These are phyloP conservation scores for Megaleporinus macrocephalus DNA, from an alignment of 2,113 vertebrate species.

Conservation along the genomic window DNA sequence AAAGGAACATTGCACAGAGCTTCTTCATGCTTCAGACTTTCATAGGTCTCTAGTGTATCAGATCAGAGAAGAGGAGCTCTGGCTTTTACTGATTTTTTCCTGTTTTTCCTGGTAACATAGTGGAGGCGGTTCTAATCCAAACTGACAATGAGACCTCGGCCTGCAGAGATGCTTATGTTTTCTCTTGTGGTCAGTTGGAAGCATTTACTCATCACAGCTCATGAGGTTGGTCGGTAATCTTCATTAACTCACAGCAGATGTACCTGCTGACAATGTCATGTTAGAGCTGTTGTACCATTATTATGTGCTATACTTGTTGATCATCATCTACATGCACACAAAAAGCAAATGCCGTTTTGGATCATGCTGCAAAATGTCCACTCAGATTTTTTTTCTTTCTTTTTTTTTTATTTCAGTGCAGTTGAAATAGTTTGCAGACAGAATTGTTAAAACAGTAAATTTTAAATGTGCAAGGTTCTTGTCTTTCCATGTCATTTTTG, in stretches of 20 bases:
- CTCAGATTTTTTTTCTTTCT: not conserved
- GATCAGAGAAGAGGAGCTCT: not conserved
- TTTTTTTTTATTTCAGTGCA: not conserved
- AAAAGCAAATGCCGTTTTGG: not conserved
- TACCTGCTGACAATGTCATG: not conserved
- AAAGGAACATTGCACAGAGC: not conserved
- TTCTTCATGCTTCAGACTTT: not conserved
- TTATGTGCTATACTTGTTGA: not conserved
- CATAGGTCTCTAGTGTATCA: not conserved
- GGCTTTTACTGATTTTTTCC: not conserved
- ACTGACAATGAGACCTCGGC: not conserved
- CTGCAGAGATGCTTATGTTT: not conserved
- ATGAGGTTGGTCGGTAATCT: conserved; percentile 6
- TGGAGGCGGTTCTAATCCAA: not conserved
- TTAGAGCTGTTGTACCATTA: not conserved
- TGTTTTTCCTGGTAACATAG: not conserved
- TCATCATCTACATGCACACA: not conserved
- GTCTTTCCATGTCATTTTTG: too few relatives aligned
- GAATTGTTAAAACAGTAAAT: not conserved
- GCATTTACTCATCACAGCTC: not conserved
- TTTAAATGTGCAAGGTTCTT: not conserved
- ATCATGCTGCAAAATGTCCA: not conserved
- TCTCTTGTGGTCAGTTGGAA: not conserved
- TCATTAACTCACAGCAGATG: conserved; percentile 34
- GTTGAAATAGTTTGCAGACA: not conserved